Evolutionary conservation across 1,140 invertebrate genomes (phyloP), one percentile per base, ranked within the genome.

Genomic region (Ctenoplectra terminalis): DNA sequence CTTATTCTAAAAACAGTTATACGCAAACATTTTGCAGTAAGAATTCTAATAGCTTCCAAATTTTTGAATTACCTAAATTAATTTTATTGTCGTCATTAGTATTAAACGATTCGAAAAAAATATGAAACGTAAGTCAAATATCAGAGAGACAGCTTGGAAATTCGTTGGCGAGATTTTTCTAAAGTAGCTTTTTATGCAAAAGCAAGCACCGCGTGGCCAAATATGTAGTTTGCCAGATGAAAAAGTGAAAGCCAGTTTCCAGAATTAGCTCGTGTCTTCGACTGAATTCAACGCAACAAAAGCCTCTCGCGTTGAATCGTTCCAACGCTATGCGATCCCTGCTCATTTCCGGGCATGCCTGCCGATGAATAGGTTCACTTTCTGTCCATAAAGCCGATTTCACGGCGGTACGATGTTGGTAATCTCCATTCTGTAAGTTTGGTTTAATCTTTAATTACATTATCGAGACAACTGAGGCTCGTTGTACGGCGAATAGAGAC

Each of bases 391-490:
- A 54, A 56, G 34, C 26, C 61, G 74, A 77, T 77, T 77, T 69
- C 29, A 56, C 34, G 15, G 48, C n/a, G 26, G 37, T 46, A 26
- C 26, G 17, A 56, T 26, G 26, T 40, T 20, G 60, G 50, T 56
- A 46, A 54, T 77, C 74, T 58, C 37, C 1, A 77, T 77, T 69
- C 40, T 56, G 37, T 34, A 56, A 77, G 37, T 77, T 69, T 58
- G 61, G 48, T 56, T 77, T 77, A 77, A 69, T 69, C 74, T 52
- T 77, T 77, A 77, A 77, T 69, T 69, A 77, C 61, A 77, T 77
- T 73, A 69, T 43, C 37, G 37, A 29, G 52, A 37, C 37, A 56
- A 56, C 20, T 11, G 37, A 29, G 34, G 46, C n/a, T 40, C 23
- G 37, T 46, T 43, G 50, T 17, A 9, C 29, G 20, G n/a, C 6